These are phyloP conservation scores for Rhabdomys dilectus DNA, from an alignment of 2,113 vertebrate genomes.

Conservation along the genomic window DNA sequence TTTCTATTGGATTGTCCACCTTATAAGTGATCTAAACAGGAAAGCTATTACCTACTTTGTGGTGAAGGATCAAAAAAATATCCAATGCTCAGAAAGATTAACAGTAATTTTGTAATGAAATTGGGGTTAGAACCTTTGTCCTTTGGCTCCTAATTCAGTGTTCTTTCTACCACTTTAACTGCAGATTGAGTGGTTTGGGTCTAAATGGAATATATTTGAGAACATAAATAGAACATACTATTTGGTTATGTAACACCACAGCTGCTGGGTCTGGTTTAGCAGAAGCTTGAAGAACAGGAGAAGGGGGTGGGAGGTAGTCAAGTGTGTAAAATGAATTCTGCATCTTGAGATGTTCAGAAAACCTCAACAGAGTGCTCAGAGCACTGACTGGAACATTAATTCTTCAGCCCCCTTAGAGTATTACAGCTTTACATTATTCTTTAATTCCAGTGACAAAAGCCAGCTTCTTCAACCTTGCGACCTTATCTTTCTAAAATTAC, in stretches of 20 bases:
- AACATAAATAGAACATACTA: conserved; percentile 77
- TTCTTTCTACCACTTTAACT: conserved; percentile 56
- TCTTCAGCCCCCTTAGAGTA: neutral
- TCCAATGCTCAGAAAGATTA: conserved; percentile 13
- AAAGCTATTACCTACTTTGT: conserved; percentile 38
- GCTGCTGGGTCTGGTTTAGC: conserved; percentile 69
- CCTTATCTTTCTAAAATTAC: neutral
- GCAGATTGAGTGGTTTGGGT: conserved; percentile 57
- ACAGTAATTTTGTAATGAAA: conserved; percentile 53
- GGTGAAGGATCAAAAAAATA: neutral
- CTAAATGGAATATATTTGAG: conserved; percentile 72
- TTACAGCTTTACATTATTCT: conserved; percentile 17
- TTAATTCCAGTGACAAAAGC: conserved; percentile 45
- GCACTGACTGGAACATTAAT: neutral
- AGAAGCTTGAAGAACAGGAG: conserved; percentile 68
- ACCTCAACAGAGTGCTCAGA: conserved; percentile 2
- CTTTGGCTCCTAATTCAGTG: conserved; percentile 52
- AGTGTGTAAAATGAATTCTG: conserved; percentile 60
- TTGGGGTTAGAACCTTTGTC: conserved; percentile 61
- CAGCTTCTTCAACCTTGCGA: neutral
- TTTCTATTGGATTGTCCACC: conserved; percentile 20
- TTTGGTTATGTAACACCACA: conserved; percentile 76
- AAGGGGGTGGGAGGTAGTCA: conserved; percentile 72
- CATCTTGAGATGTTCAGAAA: conserved; percentile 62
- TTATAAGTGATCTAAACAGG: conserved; percentile 45